Base-by-base conservation (phyloP, 2,797 vertebrate genomes). In the Sebastiscus albofasciatus region DNA sequence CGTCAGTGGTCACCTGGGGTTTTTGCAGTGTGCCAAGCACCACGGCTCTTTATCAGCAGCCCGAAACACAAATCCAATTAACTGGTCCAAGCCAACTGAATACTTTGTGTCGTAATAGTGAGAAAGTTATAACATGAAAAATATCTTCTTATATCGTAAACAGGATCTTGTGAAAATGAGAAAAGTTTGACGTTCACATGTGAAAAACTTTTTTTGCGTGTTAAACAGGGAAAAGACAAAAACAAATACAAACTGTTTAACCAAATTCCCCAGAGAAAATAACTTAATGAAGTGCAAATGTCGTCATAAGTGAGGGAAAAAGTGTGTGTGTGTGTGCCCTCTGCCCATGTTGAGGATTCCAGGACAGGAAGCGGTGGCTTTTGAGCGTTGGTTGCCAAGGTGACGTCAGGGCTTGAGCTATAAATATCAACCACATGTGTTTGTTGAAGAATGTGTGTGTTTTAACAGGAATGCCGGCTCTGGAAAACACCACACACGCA, bases 351-450 rank as follows among this genome's bases (percentile, higher is more conserved):
- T 54, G 26, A 76, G 31, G 52, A 64, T 77, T 86, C 64, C 59
- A 36, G 56, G 61, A 90, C 87, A 91, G 87, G 80, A 92, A 87
- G 34, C n/a, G 2, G 39, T 42, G 7, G 58, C 69, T 81, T 75
- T 80, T 26, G 1, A 67, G 55, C 14, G 4, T 7, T 72, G 42
- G 78, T 75, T 90, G 58, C 82, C 76, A 84, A 33, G 46, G 75
- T 92, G 87, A 90, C 71, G 36, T 93, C 86, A 91, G 39, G 1
- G 0, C 71, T 52, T 42, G 58, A 65, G 83, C 88, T 94, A 92
- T 90, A 93, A 94, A 94, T 93, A 93, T 59, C 66, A 67, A 8
- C 76, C 67, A 79, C 82, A 88, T 80, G 86, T 88, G 83, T 80
- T 72, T 72, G 81, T 36, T 66, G 72, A 91, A 86, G 86, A 92